These are phyloP conservation scores for Tribolium freemani DNA, from an alignment of 2,888 invertebrate species.

Conservation along the genomic window DNA sequence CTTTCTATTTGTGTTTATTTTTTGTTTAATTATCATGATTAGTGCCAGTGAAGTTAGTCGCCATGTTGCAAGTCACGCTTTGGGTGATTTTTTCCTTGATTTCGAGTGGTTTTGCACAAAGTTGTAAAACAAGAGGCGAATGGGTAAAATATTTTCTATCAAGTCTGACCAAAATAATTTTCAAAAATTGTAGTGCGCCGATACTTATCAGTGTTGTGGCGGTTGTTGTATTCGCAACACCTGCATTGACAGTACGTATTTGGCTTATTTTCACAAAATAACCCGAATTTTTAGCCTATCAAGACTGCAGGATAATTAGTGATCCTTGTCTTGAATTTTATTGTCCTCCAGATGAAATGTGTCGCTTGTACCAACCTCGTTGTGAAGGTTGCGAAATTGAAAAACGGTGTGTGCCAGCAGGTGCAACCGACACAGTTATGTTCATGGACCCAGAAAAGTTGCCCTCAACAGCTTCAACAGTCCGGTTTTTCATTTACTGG, in stretches of 20 bases:
- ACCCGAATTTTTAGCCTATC: constrained; percentile 53
- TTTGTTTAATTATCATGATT: constrained; percentile 9
- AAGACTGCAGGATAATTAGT: constrained; percentile 54
- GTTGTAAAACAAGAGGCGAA: constrained; percentile 53
- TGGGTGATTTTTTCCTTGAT: not conserved
- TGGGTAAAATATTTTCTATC: constrained; percentile 48
- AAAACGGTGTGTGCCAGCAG: constrained; percentile 46
- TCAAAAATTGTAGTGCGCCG: constrained; percentile 74
- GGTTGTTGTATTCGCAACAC: constrained; percentile 72
- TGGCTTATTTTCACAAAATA: not conserved
- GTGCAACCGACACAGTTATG: not conserved
- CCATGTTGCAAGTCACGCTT: not conserved
- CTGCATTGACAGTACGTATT: constrained; percentile 71
- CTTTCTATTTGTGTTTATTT: constrained; percentile 1
- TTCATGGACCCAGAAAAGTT: constrained; percentile 39
- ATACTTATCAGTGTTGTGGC: constrained; percentile 73
- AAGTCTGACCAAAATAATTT: constrained; percentile 25
- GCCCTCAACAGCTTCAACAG: constrained; percentile 12
- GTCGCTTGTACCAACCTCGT: constrained; percentile 53
- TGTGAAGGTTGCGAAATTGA: constrained; percentile 53
- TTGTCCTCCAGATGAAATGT: constrained; percentile 57
- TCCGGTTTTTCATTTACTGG: too few species aligned
- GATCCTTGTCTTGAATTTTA: constrained; percentile 54
- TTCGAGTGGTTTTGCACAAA: constrained; percentile 38
- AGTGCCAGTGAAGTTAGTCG: too few species aligned